Evolutionary conservation across 1,140 invertebrate species (phyloP), one percentile per base, ranked within the genome.

Genomic region (Tetragnatha versicolor): DNA sequence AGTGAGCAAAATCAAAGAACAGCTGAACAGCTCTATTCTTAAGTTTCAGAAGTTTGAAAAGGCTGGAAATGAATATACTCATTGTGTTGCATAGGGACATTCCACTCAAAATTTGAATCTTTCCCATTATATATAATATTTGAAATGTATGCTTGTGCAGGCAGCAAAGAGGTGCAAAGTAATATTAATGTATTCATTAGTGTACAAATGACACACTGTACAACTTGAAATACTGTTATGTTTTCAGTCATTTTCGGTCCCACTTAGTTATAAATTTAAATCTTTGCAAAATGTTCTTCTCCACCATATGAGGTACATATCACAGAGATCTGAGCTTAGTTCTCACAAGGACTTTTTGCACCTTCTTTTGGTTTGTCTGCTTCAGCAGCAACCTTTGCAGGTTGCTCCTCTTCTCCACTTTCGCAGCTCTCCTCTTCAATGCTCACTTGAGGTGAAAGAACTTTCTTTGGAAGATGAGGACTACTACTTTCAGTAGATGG

Each of bases 141-240:
- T 69, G 17, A 69, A 79, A 58, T 53, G 35, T 68, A 68, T 69
- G 63, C 65, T 65, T 69, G 76, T 79, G 65, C 76, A 66, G 63
- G 76, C 65, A 79, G 76, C 76, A 79, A 79, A 79, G 65, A 79
- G 63, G 76, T 79, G 76, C 76, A 79, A 79, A 68, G 60, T 79
- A 79, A 68, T 68, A 79, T 69, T 60, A 69, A 68, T 45, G 73
- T 29, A 63, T 49, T 63, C 58, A 27, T 63, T 63, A 42, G 51
- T 45, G 37, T 45, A 27, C 51, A 77, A 77, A 65, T 53, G 51
- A 68, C 33, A 66, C 51, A 35, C 61, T 77, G 60, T 77, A 77
- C 75, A 77, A 58, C 27, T 76, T 72, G 51, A 42, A 76, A 77
- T 77, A 77, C 75, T 77, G 55, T 61, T 63, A 75, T 63, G 60